Conservation (phyloP, 2,113 vertebrate genomes). For the Climacteris rufus region DNA sequence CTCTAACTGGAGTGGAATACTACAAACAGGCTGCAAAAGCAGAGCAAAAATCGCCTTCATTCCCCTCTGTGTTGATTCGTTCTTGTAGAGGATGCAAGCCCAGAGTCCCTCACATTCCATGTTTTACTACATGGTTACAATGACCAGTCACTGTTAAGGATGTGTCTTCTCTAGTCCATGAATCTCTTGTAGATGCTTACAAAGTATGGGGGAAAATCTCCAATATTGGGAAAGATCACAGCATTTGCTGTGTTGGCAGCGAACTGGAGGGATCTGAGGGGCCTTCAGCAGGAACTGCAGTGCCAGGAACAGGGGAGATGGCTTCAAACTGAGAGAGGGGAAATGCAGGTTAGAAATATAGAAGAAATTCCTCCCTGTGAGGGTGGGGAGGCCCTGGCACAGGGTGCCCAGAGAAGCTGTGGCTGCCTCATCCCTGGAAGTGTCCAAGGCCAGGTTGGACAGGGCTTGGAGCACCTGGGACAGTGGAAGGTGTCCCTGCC, state of each 20-base stretch:
- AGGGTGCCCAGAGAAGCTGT: background rate
- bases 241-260: background rate
- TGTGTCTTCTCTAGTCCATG: background rate
- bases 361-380: background rate
- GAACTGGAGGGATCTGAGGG: background rate
- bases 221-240: background rate
- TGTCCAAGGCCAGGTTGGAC: accelerated
- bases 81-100: background rate
- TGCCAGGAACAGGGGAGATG: background rate
- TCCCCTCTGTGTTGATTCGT: background rate
- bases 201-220: background rate
- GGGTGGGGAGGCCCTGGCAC: background rate
- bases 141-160: background rate
- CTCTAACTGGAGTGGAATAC: conserved; percentile 53
- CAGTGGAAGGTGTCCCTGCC: background rate
- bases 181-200: background rate
- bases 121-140: accelerated
- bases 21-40: background rate
- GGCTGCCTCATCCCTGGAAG: background rate
- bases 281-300: background rate
- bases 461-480: background rate
- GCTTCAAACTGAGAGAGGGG: background rate
- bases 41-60: background rate
- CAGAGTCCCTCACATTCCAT: background rate
- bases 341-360: background rate